phyloP scores from a whole-genome alignment of 2,113 vertebrate genomes.

The Oxyura jamaicensis region DNA sequence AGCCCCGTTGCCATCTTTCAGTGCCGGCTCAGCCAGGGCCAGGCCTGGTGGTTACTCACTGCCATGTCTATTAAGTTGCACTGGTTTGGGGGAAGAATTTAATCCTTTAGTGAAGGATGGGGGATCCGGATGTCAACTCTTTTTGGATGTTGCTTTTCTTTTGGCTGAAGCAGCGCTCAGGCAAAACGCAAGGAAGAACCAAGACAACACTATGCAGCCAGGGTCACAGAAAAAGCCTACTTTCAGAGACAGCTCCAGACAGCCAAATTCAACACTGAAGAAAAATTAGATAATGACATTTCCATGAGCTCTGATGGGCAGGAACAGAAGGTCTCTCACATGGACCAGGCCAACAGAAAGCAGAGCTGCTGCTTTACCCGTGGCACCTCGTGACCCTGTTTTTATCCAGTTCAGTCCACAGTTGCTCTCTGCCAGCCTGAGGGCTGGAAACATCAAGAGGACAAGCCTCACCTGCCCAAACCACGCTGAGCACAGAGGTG shows the following conservation, averaged over 20 bases:
- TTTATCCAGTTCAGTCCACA: neutral
- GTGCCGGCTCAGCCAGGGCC: neutral
- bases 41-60: neutral
- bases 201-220: neutral
- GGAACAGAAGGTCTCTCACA: rapidly evolving
- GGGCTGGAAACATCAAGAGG: neutral
- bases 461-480: neutral
- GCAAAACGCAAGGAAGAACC: neutral
- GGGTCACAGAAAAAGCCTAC: neutral
- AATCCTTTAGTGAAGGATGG: neutral
- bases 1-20: neutral
- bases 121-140: neutral
- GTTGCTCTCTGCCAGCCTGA: neutral
- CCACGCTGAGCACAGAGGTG: rapidly evolving
- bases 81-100: neutral
- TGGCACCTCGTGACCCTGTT: neutral
- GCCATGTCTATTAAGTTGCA: neutral
- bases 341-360: neutral
- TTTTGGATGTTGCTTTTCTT: neutral
- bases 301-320: neutral
- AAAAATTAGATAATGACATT: neutral
- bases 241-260: neutral
- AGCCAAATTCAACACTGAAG: neutral
- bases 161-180: neutral
- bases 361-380: neutral